Evolutionary conservation across 1,140 invertebrate genomes (phyloP).

Genomic region (Saxidomus purpurata): DNA sequence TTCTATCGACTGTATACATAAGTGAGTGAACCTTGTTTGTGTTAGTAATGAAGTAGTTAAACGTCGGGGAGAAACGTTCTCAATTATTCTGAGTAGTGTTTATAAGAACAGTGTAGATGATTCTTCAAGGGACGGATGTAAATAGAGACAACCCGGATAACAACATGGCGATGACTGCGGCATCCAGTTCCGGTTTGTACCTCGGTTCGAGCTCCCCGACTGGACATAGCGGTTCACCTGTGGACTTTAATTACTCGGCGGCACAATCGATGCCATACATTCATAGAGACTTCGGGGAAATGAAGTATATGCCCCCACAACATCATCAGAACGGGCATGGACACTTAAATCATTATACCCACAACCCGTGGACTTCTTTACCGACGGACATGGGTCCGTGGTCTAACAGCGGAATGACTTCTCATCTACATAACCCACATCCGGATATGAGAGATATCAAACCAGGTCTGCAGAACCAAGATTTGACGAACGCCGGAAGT

Average conservation of each 20-base stretch:
- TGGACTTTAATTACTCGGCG: slow-evolving; percentile 76
- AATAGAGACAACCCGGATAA: slow-evolving; percentile 56
- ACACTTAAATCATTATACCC: slow-evolving; percentile 88
- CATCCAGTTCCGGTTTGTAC: slow-evolving; percentile 79
- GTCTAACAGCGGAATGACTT: slow-evolving; percentile 88
- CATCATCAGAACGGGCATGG: slow-evolving; percentile 88
- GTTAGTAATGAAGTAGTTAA: slow-evolving; percentile 57
- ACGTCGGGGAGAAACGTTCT: slow-evolving; percentile 40
- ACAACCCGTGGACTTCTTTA: slow-evolving; percentile 94
- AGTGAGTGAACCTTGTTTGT: slow-evolving; percentile 64
- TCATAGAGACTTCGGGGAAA: slow-evolving; percentile 69
- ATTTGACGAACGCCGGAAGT: slow-evolving; percentile 90
- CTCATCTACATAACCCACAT: slow-evolving; percentile 72
- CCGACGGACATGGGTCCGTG: slow-evolving; percentile 91
- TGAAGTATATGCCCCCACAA: slow-evolving; percentile 90
- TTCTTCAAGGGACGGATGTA: slow-evolving; percentile 65
- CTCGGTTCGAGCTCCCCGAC: slow-evolving; percentile 79
- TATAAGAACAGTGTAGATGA: slow-evolving; percentile 59
- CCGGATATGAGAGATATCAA: slow-evolving; percentile 84
- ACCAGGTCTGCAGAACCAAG: slow-evolving; percentile 86
- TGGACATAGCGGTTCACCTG: slow-evolving; percentile 73
- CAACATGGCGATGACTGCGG: slow-evolving; percentile 74
- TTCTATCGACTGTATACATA: slow-evolving; percentile 51
- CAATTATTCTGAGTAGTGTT: slow-evolving; percentile 40
- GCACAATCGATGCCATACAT: slow-evolving; percentile 75